Base-by-base conservation (phyloP, 1,140 invertebrate species). In the Pogonomyrmex barbatus region DNA sequence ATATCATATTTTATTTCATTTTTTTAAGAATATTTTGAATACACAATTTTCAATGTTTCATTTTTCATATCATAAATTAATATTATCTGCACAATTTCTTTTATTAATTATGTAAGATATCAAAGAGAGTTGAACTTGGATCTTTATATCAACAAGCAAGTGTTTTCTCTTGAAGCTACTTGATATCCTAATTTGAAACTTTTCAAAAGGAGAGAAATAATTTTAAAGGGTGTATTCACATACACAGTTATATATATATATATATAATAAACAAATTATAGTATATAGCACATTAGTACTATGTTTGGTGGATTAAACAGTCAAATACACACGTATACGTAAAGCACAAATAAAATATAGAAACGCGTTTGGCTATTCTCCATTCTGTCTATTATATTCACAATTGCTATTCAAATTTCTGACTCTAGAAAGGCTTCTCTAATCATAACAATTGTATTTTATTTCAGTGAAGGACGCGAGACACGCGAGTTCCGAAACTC, bases 391-490 rank as follows among this genome's bases (percentile, higher is more conserved):
- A 33, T 12, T 33, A 33, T n/a, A 8, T 39, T 12, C 2, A 24
- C 6, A 50, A 50, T 24, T 9, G 9, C 39, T 47, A 68, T 67
- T 1, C 2, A 79, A 1, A 39, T 79, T 76, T 2, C 4, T 52
- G 2, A 0, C 33, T 17, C 42, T 24, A 24, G 17, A 78, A 36
- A 30, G 33, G 0, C 5, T 62, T 62, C 10, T 30, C 8, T 39
- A 33, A 39, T n/a, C 4, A 58, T 71, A 60, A 36, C 10, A 12
- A 42, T n/a, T 50, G n/a, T n/a, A 60, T 87, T 63, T 71, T 65
- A 63, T 89, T 89, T 82, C 75, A 88, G 95, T 65, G 95, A 95
- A 70, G 87, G n/a, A n/a, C 70, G 93, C 47, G 94, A 93, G 42
- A 91, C 88, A 12, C 93, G 93, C 42, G 94, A 93, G 50, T 92